Percentiles rank a stretch among this genome's conserved stretches.
Conservation (phyloP, 1,140 invertebrate species). For the Drosophila triauraria region DNA sequence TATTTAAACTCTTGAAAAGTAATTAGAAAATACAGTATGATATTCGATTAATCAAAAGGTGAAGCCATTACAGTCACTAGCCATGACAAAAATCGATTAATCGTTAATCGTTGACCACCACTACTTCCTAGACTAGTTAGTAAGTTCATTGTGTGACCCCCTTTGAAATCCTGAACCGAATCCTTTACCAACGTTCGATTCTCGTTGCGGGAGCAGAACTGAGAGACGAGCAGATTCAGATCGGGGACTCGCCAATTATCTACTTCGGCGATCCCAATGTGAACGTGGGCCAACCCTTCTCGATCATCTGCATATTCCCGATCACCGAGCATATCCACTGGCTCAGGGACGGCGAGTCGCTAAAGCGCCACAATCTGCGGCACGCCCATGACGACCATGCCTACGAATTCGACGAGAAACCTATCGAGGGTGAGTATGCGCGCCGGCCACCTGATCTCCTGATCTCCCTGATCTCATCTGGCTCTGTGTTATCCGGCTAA, state of each 20-base stretch:
- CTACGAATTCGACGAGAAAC: constrained; percentile 65
- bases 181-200: constrained; percentile 36
- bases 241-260: constrained; percentile 50
- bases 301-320: constrained; percentile 79
- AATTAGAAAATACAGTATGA: no score
- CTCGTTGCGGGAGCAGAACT: constrained; percentile 29
- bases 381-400: constrained; percentile 80
- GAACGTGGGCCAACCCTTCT: constrained; percentile 78
- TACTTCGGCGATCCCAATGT: constrained; percentile 79
- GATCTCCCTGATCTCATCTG: constrained; percentile 11
- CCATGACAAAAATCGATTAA: neutral
- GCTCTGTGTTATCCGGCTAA: constrained; percentile 29
- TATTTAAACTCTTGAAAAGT: neutral
- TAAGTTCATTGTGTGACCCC: constrained; percentile 37
- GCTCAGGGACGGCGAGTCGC: constrained; percentile 78
- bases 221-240: constrained; percentile 55
- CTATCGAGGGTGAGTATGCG: constrained; percentile 79
- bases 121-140: constrained; percentile 17
- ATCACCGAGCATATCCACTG: constrained; percentile 79
- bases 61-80: constrained; percentile 4
- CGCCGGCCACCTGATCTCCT: neutral
- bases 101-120: constrained; percentile 11
- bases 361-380: constrained; percentile 79
- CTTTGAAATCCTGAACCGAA: constrained; percentile 16
- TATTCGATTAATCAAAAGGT: no score